Conservation (phyloP, 2,888 invertebrate species). For the Alloplasta piceator region DNA sequence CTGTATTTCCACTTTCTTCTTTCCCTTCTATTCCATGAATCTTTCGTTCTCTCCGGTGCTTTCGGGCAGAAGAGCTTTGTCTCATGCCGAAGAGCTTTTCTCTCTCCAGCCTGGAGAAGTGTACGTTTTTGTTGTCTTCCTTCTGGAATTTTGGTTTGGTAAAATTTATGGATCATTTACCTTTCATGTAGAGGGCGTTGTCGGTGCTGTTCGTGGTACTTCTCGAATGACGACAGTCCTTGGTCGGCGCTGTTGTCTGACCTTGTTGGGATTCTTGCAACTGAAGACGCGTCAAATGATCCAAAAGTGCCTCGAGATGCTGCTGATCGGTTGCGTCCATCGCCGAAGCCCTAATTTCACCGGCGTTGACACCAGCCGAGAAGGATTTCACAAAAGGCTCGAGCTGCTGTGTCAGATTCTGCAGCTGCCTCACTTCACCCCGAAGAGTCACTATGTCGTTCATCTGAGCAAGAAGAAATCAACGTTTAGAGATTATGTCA, state of each 20-base stretch:
- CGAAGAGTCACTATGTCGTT: constrained; percentile 87
- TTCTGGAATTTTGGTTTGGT: background rate
- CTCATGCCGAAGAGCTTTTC: background rate
- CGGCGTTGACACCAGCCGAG: constrained; percentile 80
- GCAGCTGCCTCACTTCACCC: constrained; percentile 87
- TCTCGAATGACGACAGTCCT: constrained; percentile 79
- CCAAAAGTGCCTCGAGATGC: constrained; percentile 85
- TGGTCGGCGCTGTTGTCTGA: constrained; percentile 76
- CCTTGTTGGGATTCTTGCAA: constrained; percentile 77
- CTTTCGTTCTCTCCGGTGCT: constrained; percentile 16
- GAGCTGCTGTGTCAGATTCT: constrained; percentile 86
- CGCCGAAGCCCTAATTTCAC: constrained; percentile 77
- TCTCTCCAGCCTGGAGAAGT: background rate
- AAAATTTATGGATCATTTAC: constrained; percentile 65
- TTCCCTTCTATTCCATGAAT: background rate
- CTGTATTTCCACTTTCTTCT: constrained; percentile 31
- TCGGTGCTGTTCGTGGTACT: constrained; percentile 76
- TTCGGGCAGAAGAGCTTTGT: constrained; percentile 14
- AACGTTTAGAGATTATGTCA: too few relatives aligned
- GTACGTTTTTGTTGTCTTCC: background rate
- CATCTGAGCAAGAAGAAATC: constrained; percentile 83
- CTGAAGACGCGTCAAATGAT: constrained; percentile 84
- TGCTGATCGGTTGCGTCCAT: constrained; percentile 83
- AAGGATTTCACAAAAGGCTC: constrained; percentile 88
- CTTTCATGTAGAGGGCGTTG: constrained; percentile 81